These are phyloP conservation scores for Gallinago undulata DNA, from an alignment of 2,113 vertebrate species.

Conservation along the genomic window DNA sequence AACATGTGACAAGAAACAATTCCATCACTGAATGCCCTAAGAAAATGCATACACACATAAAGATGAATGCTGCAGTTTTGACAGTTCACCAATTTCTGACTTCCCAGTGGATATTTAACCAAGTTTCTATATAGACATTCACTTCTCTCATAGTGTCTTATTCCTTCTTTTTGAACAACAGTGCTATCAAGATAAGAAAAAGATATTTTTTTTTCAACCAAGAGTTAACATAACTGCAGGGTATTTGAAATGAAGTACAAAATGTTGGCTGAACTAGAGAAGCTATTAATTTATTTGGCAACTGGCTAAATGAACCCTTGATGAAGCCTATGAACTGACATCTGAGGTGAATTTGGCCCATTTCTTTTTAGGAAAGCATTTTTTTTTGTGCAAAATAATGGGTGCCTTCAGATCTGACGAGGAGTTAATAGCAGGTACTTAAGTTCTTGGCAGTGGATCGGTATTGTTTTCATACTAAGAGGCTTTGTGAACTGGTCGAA, in stretches of 20 bases:
- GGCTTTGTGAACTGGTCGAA: slow-evolving; percentile 13
- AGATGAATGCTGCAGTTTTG: background rate
- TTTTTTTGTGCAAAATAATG: slow-evolving; percentile 10
- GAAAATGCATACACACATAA: background rate
- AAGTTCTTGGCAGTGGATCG: background rate
- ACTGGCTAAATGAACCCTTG: background rate
- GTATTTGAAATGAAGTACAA: background rate
- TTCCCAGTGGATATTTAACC: background rate
- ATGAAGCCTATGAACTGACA: background rate
- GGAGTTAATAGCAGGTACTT: slow-evolving; percentile 46
- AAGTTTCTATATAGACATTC: background rate
- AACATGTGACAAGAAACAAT: background rate
- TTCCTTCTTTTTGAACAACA: background rate
- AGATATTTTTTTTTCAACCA: background rate
- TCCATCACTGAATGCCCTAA: background rate
- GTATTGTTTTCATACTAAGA: slow-evolving; percentile 20
- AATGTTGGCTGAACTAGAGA: slow-evolving; percentile 23
- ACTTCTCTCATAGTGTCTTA: background rate
- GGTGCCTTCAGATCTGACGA: background rate
- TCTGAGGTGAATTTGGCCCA: slow-evolving; percentile 5
- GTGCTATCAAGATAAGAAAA: background rate
- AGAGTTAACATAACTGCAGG: slow-evolving; percentile 1
- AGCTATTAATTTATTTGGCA: slow-evolving; percentile 53
- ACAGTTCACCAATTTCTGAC: background rate
- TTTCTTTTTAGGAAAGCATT: slow-evolving; percentile 4